Conservation (phyloP, 1,140 invertebrate genomes). For the Lethrus apterus region DNA sequence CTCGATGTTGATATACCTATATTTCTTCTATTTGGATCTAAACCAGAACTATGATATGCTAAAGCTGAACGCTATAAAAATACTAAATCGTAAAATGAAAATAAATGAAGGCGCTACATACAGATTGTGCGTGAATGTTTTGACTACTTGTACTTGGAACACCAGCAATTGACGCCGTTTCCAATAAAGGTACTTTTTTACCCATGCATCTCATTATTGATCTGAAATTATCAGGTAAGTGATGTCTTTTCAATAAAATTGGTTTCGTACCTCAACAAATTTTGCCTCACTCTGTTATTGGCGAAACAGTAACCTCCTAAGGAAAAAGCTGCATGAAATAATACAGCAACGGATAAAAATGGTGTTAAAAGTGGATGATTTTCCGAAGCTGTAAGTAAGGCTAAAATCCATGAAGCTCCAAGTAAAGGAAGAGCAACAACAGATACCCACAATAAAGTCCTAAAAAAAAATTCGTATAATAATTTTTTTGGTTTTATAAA, state of each 20-base stretch:
- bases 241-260: neutral
- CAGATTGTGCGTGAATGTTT: constrained; percentile 56
- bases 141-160: constrained; percentile 62
- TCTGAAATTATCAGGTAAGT: constrained; percentile 32
- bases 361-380: constrained; percentile 63
- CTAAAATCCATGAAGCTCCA: constrained; percentile 72
- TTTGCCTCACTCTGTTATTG: constrained; percentile 67
- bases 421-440: constrained; percentile 71
- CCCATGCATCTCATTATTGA: constrained; percentile 67
- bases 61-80: constrained; percentile 65
- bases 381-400: constrained; percentile 73
- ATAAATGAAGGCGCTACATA: constrained; percentile 38
- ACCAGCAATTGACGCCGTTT: constrained; percentile 59
- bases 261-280: constrained; percentile 46
- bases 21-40: constrained; percentile 59
- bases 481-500: too few relatives aligned
- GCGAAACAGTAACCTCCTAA: constrained; percentile 77
- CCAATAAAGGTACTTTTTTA: constrained; percentile 73
- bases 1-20: constrained; percentile 93
- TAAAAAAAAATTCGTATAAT: constrained; percentile 39
- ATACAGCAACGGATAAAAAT: constrained; percentile 61
- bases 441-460: constrained; percentile 77
- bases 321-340: constrained; percentile 68
- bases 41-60: constrained; percentile 64
- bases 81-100: constrained; percentile 6